Evolutionary conservation across 1,140 invertebrate genomes (phyloP).

Genomic region (Diuraphis noxia): DNA sequence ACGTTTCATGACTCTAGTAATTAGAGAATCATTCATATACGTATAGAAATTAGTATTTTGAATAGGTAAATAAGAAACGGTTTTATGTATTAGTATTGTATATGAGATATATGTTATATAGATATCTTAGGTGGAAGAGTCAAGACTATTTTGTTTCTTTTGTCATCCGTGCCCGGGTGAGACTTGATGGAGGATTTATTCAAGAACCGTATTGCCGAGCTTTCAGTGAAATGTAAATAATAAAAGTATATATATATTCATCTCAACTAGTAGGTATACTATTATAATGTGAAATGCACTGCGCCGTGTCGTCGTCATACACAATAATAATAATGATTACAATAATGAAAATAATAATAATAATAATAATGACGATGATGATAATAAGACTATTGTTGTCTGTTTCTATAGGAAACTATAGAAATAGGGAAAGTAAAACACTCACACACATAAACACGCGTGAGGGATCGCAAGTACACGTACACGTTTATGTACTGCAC

Average conservation of each 20-base stretch:
- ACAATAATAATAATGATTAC: neutral
- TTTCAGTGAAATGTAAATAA: neutral
- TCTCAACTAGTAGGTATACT: neutral
- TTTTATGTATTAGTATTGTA: neutral
- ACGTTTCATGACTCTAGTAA: neutral
- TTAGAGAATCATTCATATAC: neutral
- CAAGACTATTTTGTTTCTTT: neutral
- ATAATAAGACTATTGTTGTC: constrained; percentile 3
- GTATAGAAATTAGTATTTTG: neutral
- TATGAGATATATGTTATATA: neutral
- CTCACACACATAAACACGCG: too few species aligned
- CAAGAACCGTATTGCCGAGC: neutral
- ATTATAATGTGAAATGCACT: neutral
- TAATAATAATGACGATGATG: neutral
- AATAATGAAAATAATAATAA: neutral
- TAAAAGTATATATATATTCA: neutral
- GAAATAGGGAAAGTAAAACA: neutral
- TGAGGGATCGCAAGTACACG: too few species aligned
- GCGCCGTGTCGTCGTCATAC: neutral
- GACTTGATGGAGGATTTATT: neutral
- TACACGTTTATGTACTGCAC: too few species aligned
- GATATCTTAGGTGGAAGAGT: neutral
- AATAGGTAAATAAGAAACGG: neutral
- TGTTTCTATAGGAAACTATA: neutral
- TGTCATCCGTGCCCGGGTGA: neutral